phyloP scores from a whole-genome alignment of 2,888 invertebrate species.

The Cephus runcator region DNA sequence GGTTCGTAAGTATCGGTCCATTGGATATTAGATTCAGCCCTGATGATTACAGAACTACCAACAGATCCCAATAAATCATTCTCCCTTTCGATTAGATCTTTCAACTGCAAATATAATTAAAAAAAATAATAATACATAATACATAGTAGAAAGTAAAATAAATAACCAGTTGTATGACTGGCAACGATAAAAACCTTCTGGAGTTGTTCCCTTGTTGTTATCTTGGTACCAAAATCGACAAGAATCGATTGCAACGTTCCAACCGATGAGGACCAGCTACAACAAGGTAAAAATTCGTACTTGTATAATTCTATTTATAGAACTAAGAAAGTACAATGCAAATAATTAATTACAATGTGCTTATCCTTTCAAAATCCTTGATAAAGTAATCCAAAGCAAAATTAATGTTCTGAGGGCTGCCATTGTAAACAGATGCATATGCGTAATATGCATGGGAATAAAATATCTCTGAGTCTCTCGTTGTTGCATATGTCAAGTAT shows the following conservation, averaged over 20 bases:
- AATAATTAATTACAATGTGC: not conserved
- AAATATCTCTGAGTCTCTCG: constrained; percentile 9
- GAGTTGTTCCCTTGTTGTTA: constrained; percentile 23
- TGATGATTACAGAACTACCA: constrained; percentile 5
- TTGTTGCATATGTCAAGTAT: constrained; percentile 23
- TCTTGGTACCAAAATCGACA: constrained; percentile 14
- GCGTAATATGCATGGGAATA: constrained; percentile 12
- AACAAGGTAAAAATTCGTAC: not conserved
- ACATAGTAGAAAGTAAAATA: not conserved
- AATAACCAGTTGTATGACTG: not conserved
- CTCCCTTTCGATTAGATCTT: not conserved
- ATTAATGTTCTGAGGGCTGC: constrained; percentile 37
- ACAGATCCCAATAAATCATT: not conserved
- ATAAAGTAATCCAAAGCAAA: constrained; percentile 38
- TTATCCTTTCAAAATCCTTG: constrained; percentile 29
- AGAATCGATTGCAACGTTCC: not conserved
- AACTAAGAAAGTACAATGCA: constrained; percentile 12
- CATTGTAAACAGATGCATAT: constrained; percentile 35
- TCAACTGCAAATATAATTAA: constrained; percentile 6
- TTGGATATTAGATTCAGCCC: constrained; percentile 15
- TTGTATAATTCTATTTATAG: not conserved
- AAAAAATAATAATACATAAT: not conserved
- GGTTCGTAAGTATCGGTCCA: constrained; percentile 16
- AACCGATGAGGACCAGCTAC: constrained; percentile 6
- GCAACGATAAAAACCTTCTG: constrained; percentile 17